These are phyloP conservation scores for Dromius quadrimaculatus DNA, from an alignment of 2,888 invertebrate genomes.

Conservation along the genomic window DNA sequence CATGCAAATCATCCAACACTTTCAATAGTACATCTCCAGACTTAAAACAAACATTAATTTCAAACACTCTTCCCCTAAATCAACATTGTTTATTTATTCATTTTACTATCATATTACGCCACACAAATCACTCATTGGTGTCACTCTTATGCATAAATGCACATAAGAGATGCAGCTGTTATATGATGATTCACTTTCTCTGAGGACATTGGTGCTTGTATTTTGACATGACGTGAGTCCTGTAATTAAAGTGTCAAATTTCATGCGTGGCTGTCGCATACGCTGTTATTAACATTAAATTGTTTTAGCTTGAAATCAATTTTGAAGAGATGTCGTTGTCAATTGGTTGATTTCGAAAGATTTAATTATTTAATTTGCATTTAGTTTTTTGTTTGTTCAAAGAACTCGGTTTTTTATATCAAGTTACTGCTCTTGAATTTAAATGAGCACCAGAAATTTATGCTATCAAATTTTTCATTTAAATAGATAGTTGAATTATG, in stretches of 20 bases:
- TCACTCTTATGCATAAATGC: slow-evolving; percentile 5
- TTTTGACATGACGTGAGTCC: slow-evolving; percentile 12
- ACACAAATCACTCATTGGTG: slow-evolving; percentile 17
- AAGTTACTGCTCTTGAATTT: too few species aligned
- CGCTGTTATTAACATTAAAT: slow-evolving; percentile 30
- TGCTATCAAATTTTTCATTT: too few species aligned
- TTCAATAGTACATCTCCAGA: too few species aligned
- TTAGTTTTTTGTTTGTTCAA: too few species aligned
- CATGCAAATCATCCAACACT: background rate
- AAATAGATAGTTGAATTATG: too few species aligned
- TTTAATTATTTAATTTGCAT: too few species aligned
- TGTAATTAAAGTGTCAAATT: slow-evolving; percentile 50
- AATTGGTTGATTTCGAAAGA: too few species aligned
- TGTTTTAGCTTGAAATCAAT: slow-evolving; percentile 35
- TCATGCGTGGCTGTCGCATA: slow-evolving; percentile 31
- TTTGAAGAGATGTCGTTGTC: too few species aligned
- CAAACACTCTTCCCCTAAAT: background rate
- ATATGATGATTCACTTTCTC: slow-evolving; percentile 37
- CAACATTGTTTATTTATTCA: slow-evolving; percentile 20
- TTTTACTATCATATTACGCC: slow-evolving; percentile 35
- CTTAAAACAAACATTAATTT: background rate
- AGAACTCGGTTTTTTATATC: too few species aligned
- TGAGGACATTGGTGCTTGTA: slow-evolving; percentile 13
- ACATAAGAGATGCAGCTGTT: slow-evolving; percentile 39
- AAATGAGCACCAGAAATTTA: too few species aligned